Conservation (phyloP, 2,888 invertebrate species). For the Caenorhabditis panamensis region DNA sequence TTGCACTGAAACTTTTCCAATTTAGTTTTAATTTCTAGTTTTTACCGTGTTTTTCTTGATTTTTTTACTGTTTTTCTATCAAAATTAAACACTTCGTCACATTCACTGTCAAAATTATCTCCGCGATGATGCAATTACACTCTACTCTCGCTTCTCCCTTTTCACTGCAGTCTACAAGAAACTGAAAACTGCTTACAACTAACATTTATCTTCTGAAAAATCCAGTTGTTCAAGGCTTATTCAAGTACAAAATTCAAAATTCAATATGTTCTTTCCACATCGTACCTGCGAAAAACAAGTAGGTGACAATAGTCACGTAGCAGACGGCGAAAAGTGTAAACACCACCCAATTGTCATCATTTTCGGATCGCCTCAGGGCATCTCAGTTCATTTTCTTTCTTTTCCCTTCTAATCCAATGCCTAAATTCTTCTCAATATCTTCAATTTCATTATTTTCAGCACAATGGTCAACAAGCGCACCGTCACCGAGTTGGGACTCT, state of each 20-base stretch:
- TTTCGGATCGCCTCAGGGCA: constrained; percentile 17
- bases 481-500: constrained; percentile 64
- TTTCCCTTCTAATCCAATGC: neutral
- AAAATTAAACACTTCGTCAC: too few species aligned
- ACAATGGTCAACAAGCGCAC: constrained; percentile 58
- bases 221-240: too few species aligned
- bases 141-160: neutral
- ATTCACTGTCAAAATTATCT: too few species aligned
- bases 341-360: constrained; percentile 49
- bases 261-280: neutral
- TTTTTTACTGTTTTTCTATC: neutral
- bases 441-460: constrained; percentile 25
- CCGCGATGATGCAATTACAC: neutral
- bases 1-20: neutral
- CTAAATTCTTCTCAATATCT: neutral
- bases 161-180: too few species aligned
- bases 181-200: too few species aligned
- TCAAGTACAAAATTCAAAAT: constrained; percentile 2
- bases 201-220: too few species aligned
- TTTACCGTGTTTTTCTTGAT: constrained; percentile 3
- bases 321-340: constrained; percentile 42
- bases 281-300: constrained; percentile 11
- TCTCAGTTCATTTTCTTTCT: constrained; percentile 17
- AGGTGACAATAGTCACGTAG: constrained; percentile 52
- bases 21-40: neutral